These are phyloP conservation scores for Planiliza haematocheilus DNA, from an alignment of 2,113 vertebrate species.

Conservation along the genomic window DNA sequence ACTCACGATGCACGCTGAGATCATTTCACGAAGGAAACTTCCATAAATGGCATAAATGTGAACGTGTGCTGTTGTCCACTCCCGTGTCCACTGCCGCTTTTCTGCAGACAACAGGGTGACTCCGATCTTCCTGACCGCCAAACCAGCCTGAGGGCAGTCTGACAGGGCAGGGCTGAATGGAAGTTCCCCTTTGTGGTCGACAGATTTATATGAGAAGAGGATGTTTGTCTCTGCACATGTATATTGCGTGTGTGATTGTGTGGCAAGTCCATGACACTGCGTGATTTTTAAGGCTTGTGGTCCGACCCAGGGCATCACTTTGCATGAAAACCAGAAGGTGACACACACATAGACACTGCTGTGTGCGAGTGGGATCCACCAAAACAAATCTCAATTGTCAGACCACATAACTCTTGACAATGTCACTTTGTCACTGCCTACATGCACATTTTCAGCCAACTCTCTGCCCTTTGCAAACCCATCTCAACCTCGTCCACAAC, in stretches of 20 bases:
- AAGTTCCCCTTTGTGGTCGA: conserved; percentile 71
- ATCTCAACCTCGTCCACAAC: neutral
- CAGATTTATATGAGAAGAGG: conserved; percentile 53
- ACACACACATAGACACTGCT: conserved; percentile 33
- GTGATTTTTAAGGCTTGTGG: conserved; percentile 42
- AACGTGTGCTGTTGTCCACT: conserved; percentile 10
- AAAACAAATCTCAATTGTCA: conserved; percentile 49
- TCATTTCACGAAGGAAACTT: neutral
- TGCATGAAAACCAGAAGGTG: conserved; percentile 50
- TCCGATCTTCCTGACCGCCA: conserved; percentile 25
- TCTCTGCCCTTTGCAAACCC: conserved; percentile 6
- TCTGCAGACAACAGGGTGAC: conserved; percentile 40
- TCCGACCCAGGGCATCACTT: conserved; percentile 39
- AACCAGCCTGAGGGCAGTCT: conserved; percentile 34
- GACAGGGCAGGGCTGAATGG: conserved; percentile 55
- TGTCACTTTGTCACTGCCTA: conserved; percentile 45
- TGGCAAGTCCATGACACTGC: conserved; percentile 50
- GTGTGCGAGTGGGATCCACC: conserved; percentile 6
- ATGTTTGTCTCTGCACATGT: conserved; percentile 49
- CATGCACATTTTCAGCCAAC: conserved; percentile 23
- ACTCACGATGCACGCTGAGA: neutral
- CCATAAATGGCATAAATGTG: neutral
- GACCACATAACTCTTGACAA: conserved; percentile 38
- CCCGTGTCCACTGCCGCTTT: conserved; percentile 29
- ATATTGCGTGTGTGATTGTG: conserved; percentile 17